Evolutionary conservation across 2,113 vertebrate genomes (phyloP), one percentile per base, ranked within the genome.

Genomic region (Megaptera novaeangliae): DNA sequence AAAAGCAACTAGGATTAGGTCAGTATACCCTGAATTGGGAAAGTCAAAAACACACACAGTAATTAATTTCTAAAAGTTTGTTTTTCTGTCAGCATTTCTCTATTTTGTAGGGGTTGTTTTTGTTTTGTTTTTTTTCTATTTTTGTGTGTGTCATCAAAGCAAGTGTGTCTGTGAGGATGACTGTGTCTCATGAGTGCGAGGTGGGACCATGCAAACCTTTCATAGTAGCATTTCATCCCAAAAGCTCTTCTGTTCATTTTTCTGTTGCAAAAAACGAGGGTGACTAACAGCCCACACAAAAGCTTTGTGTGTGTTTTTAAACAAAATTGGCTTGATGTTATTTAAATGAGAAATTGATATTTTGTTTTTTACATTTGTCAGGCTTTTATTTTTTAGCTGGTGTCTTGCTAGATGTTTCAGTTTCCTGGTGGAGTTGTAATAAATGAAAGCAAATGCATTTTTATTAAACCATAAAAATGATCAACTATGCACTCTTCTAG

Each of bases 391-490:
- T 75, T 68, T 57, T n/a, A 84, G 12, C 82, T 14, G 1, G 52
- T 39, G 6, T n/a, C 31, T 93, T 75, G 63, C 84, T 74, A 52
- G 64, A 21, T 41, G 49, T 69, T 91, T 92, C 15, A 0, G 31
- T 97, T 94, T 90, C 88, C 39, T 81, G 59, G 55, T 80, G 15
- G n/a, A 71, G 92, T 93, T 93, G 71, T 91, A 55, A 80, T 88
- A 72, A 92, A 39, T 87, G 44, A 95, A 97, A 93, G 74, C 84
- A 66, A 87, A 85, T 84, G 36, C 15, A 23, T 93, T 94, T 95
- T 97, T 90, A 91, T 96, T 72, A 88, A 95, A 78, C 66, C 75
- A 55, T 97, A 86, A 95, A 97, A 89, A 77, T 71, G 74, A 94
- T 78, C 88, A 69, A 61, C 83, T 55, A 2, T 44, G 11, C 69